Conservation (phyloP, 2,888 invertebrate genomes). For the Galerucella calmariensis region DNA sequence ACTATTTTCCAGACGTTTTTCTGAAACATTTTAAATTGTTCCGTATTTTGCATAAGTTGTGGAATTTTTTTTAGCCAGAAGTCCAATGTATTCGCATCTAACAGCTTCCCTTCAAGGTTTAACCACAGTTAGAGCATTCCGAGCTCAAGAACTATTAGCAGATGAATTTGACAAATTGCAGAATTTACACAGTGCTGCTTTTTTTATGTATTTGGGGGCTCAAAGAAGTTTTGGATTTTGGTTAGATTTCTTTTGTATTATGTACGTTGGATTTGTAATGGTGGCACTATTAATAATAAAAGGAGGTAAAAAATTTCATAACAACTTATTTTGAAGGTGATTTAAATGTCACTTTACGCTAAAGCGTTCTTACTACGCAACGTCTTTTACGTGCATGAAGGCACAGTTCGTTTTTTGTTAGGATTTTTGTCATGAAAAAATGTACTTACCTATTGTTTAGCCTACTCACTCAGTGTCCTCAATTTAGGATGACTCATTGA, state of each 20-base stretch:
- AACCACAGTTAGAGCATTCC: constrained; percentile 78
- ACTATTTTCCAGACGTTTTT: too few species aligned
- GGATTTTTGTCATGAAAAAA: too few species aligned
- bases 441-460: too few species aligned
- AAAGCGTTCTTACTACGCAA: too few species aligned
- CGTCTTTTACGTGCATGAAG: too few species aligned
- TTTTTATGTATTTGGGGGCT: constrained; percentile 73
- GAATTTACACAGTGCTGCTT: constrained; percentile 77
- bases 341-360: too few species aligned
- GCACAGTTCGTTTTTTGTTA: too few species aligned
- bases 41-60: too few species aligned
- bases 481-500: too few species aligned
- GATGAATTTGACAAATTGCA: constrained; percentile 72
- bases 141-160: constrained; percentile 71
- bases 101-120: constrained; percentile 81
- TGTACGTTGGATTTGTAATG: constrained; percentile 74
- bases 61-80: constrained; percentile 70
- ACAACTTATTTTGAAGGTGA: not conserved
- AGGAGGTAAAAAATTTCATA: constrained; percentile 59
- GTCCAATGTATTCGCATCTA: constrained; percentile 81
- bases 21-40: too few species aligned
- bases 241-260: constrained; percentile 74
- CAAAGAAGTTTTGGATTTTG: constrained; percentile 77
- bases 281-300: constrained; percentile 73
- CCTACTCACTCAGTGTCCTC: too few species aligned